Base-by-base conservation (phyloP, 2,888 invertebrate species). In the Carpatolechia fugitivella region DNA sequence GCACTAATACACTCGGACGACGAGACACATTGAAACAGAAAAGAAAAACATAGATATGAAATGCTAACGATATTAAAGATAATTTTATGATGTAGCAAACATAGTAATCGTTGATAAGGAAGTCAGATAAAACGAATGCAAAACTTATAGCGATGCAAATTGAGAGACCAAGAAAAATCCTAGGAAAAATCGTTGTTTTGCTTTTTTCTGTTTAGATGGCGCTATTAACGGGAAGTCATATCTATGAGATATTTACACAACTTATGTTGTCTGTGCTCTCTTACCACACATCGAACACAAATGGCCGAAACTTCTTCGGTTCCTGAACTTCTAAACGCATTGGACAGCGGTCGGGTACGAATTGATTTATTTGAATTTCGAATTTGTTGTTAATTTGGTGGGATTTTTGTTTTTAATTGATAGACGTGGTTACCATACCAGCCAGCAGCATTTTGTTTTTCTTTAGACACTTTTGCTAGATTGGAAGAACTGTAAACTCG, bases 1-100 rank as follows among this genome's bases (percentile, higher is more conserved):
- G 66, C 70, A 64, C 76, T 77, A 78, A 79, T 75, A 71, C 74
- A 60, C 64, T 66, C 60, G 69, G 70, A 70, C 72, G 57, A 60
- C 55, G 55, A 50, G 57, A 61, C 55, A 54, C 52, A 47, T 53
- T 68, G 74, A 75, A 76, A 74, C 20, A 29, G 29, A 29, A 29
- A 44, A 24, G 44, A 44, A 11, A 44, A 44, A n/a, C 6, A 4
- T 24, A 24, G 24, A 24, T 24, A 24, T 24, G 24, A 24, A 24
- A 24, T 6, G 24, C n/a, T 24, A 24, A 24, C 3, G 24, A 4
- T 24, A 6, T 24, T 4, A 6, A 6, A 4, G 6, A 24, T 24
- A 33, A 11, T 33, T 33, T n/a, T n/a, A n/a, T n/a, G n/a, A n/a
- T n/a, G n/a, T n/a, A n/a, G n/a, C n/a, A n/a, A n/a, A n/a, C n/a